Evolutionary conservation across 2,888 invertebrate species (phyloP), one percentile per base, ranked within the genome.

Genomic region (Caenorhabditis macrosperma): DNA sequence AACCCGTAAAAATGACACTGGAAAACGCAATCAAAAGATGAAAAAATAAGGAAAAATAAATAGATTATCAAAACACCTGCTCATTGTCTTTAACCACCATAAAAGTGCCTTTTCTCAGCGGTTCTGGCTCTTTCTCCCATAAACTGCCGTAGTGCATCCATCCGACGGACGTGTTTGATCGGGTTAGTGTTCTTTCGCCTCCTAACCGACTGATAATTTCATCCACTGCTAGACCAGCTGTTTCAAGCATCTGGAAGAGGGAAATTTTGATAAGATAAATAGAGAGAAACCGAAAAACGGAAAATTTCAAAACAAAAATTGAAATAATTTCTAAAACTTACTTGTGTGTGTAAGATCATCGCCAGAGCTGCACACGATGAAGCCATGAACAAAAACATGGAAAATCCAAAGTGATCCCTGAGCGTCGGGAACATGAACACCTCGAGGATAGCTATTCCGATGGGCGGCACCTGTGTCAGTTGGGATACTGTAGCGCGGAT

Each of bases 391-490:
- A 86, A 44, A 74, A 87, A 85, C 78, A 87, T 84, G 12, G 82
- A 52, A 12, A 82, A 81, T 38, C 88, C 88, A 50, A 85, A 81
- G 10, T 63, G 72, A 12, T 59, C 63, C 7, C 82, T 80, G 2
- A 86, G 60, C 6, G 72, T 71, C 1, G 87, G 89, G 44, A 88
- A 88, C 52, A 83, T 60, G 30, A 86, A 71, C 10, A 88, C 88
- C 50, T 86, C 82, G 5, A 80, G 63, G n/a, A 86, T 81, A 46
- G 85, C 85, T n/a, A 88, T 78, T 15, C 69, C 64, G 50, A 88
- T 87, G 2, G 89, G 88, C 1, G 87, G 76, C 6, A 87, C 82
- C 82, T 88, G 87, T n/a, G 85, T 83, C 17, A 84, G 77, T 72
- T 85, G 85, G 5, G 82, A 79, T 30, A 86, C 84, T 1, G 78